Evolutionary conservation across 2,113 vertebrate species (phyloP).

Genomic region (Prunella himalayana): DNA sequence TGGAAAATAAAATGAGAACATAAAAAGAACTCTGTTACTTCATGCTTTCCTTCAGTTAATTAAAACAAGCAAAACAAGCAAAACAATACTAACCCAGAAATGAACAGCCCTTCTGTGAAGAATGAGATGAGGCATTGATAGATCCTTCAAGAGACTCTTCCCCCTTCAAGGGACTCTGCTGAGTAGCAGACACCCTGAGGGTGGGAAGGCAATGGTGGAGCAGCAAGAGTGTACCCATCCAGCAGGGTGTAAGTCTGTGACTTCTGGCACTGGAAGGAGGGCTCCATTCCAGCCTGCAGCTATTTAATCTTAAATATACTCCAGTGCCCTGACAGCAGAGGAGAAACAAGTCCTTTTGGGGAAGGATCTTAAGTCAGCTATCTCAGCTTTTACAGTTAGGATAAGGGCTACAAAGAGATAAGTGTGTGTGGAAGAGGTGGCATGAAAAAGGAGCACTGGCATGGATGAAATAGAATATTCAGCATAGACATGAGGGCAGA

Average conservation of each 20-base stretch:
- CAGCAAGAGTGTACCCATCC: neutral
- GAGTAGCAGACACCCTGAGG: neutral
- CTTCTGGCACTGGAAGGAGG: neutral
- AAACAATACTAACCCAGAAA: neutral
- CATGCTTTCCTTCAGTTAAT: neutral
- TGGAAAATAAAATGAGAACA: neutral
- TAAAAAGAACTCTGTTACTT: neutral
- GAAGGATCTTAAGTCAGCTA: neutral
- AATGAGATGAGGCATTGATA: neutral
- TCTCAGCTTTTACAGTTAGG: neutral
- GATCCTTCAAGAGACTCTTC: neutral
- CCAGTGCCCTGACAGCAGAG: neutral
- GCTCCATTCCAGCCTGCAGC: neutral
- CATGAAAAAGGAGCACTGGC: neutral
- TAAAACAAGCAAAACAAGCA: neutral
- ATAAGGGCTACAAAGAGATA: neutral
- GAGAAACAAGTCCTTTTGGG: neutral
- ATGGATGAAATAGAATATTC: neutral
- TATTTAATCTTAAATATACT: neutral
- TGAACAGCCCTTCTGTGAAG: neutral
- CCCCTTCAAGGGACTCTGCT: neutral
- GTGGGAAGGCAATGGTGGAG: neutral
- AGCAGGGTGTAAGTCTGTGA: neutral
- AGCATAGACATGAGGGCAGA: neutral
- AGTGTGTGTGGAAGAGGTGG: neutral